A percentile compares a stretch with the other conserved stretches of the same genome.
Evolutionary conservation across 2,888 invertebrate genomes (phyloP).

Genomic region (Celastrina argiolus): DNA sequence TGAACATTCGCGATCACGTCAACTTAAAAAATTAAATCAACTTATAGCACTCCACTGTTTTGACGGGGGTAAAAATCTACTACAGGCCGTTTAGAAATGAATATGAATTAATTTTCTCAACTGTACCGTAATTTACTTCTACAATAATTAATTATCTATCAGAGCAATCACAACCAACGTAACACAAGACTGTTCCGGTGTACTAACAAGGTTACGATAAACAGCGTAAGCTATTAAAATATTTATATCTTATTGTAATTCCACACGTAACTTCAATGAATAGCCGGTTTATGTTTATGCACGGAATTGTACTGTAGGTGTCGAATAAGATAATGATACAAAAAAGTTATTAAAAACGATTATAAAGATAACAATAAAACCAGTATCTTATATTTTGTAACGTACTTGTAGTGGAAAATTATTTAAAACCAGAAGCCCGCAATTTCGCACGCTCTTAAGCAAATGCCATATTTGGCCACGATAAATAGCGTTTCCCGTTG

Average conservation of each 20-base stretch:
- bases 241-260: background rate
- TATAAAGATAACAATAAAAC: background rate
- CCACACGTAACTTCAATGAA: background rate
- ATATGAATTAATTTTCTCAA: background rate
- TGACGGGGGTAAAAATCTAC: too few relatives aligned
- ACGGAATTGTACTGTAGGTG: background rate
- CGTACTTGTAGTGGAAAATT: background rate
- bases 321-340: background rate
- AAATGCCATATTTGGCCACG: too few relatives aligned
- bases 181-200: background rate
- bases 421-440: too few relatives aligned
- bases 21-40: too few relatives aligned
- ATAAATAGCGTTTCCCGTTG: too few relatives aligned
- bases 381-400: background rate
- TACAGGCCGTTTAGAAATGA: background rate
- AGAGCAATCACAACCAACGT: background rate
- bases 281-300: background rate
- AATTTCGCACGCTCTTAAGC: too few relatives aligned
- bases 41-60: too few relatives aligned
- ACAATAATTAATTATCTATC: background rate
- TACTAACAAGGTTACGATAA: background rate
- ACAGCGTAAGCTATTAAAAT: background rate
- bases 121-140: background rate
- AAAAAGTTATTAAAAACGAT: background rate
- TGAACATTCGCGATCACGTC: too few relatives aligned